These are phyloP conservation scores for Drosophila murphyi DNA, from an alignment of 1,140 invertebrate species.

Conservation along the genomic window DNA sequence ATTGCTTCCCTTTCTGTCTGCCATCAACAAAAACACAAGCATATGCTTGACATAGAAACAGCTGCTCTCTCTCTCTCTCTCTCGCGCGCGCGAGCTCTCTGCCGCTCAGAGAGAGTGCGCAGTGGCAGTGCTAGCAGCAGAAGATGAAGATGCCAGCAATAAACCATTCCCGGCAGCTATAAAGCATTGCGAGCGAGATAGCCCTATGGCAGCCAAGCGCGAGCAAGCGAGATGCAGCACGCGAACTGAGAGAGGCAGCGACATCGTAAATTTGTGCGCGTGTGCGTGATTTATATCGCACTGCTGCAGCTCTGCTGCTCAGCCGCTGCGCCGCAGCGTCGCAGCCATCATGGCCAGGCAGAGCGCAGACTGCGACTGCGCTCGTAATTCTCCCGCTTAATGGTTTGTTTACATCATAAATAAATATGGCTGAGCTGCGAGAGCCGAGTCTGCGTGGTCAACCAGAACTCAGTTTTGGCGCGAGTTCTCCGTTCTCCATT, in stretches of 20 bases:
- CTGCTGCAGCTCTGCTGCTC: conserved; percentile 28
- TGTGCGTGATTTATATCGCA: conserved; percentile 56
- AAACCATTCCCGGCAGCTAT: conserved; percentile 83
- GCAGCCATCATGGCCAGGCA: conserved; percentile 68
- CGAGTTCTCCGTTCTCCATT: conserved; percentile 39
- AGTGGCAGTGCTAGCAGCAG: conserved; percentile 30
- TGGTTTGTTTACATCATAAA: conserved; percentile 84
- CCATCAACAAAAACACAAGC: conserved; percentile 51
- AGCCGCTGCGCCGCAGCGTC: conserved; percentile 42
- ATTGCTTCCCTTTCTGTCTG: conserved; percentile 59
- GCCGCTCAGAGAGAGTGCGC: conserved; percentile 49
- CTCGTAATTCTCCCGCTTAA: conserved; percentile 83
- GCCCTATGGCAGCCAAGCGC: conserved; percentile 9
- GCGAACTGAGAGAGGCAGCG: conserved; percentile 34
- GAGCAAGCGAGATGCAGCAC: conserved; percentile 17
- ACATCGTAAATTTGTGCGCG: conserved; percentile 57
- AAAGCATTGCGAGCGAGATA: conserved; percentile 74
- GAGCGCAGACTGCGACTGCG: conserved; percentile 70
- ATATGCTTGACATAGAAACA: conserved; percentile 75
- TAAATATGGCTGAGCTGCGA: conserved; percentile 76
- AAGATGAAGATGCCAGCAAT: conserved; percentile 68
- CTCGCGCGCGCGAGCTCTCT: neutral
- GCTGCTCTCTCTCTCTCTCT: conserved; percentile 61
- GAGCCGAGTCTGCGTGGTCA: conserved; percentile 55
- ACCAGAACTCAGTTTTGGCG: conserved; percentile 57